Base-by-base conservation (phyloP, 35 echinoderm and acorn worm species). In the Apostichopus californicus region DNA sequence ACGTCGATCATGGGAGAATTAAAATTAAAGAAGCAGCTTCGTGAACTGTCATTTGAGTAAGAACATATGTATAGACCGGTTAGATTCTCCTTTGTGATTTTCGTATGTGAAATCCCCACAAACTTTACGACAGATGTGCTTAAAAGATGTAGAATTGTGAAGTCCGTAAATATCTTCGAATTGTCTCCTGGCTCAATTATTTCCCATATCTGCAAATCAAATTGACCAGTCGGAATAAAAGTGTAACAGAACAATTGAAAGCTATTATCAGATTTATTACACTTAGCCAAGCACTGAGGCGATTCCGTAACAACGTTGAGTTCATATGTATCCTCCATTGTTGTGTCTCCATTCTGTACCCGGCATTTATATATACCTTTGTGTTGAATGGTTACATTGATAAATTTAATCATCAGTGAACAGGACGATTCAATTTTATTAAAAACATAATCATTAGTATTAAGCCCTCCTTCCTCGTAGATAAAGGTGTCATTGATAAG, bases 231-330 rank as follows among this genome's bases (percentile, higher is more conserved):
- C 14, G 11, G 71, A 73, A 20, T 73, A 73, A 22, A 14, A 4
- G 15, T 73, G n/a, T 17, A 73, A 73, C 71, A 73, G 71, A 73
- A 17, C 20, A 73, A 73, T n/a, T 73, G 11, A 73, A 73, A n/a
- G 5, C 71, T 73, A 73, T 24, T 73, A n/a, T 22, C 71, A 73
- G 71, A n/a, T 73, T 73, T 4, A 73, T n/a, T 22, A 73, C 71
- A 4, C 20, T 73, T 73, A 73, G 71, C 71, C 71, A 73, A 1
- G 20, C 71, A 73, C 3, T 73, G 15, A 73, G 71, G 71, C 20
- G 13, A 73, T 73, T 73, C 71, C 20, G 71, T 73, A 73, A 73
- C 71, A 73, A 73, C 3, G 71, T 73, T 73, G 71, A n/a, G 71
- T 5, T 73, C 20, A 24, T 73, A 73, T 20, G 71, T 73, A 22